These are phyloP conservation scores for Creontiades dilutus DNA, from an alignment of 2,888 invertebrate genomes.

Conservation along the genomic window DNA sequence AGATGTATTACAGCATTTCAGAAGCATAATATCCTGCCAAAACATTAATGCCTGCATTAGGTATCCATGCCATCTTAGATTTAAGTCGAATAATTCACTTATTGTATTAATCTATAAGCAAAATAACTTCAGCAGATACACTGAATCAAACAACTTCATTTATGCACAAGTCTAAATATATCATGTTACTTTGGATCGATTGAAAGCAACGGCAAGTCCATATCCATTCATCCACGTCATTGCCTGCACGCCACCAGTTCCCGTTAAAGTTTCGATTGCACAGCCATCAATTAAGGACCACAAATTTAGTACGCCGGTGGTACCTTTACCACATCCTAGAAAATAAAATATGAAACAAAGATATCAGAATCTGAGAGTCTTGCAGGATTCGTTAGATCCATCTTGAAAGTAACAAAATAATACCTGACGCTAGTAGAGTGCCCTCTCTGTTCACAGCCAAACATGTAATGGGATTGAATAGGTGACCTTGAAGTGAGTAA, in stretches of 20 bases:
- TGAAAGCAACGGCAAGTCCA: conserved; percentile 81
- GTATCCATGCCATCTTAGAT: no score
- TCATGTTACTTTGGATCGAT: conserved; percentile 79
- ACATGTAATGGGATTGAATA: conserved; percentile 80
- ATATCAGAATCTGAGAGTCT: no score
- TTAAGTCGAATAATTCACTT: no score
- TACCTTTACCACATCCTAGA: conserved; percentile 78
- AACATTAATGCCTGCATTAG: background rate
- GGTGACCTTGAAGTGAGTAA: conserved; percentile 80
- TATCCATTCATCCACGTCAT: conserved; percentile 80
- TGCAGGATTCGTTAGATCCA: background rate
- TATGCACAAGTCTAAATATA: background rate
- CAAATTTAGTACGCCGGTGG: conserved; percentile 81
- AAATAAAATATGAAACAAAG: conserved; percentile 48
- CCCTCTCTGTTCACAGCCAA: conserved; percentile 81
- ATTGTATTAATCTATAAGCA: no score
- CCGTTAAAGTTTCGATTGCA: conserved; percentile 81
- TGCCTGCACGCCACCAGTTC: conserved; percentile 80
- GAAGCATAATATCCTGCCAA: conserved; percentile 77
- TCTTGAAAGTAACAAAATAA: background rate
- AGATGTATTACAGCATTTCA: conserved; percentile 79
- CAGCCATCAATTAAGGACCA: conserved; percentile 83
- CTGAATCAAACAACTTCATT: no score
- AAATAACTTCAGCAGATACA: no score
- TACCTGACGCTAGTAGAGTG: conserved; percentile 81